Base-by-base conservation (phyloP, 2,113 vertebrate species). In the Tragulus kanchil region DNA sequence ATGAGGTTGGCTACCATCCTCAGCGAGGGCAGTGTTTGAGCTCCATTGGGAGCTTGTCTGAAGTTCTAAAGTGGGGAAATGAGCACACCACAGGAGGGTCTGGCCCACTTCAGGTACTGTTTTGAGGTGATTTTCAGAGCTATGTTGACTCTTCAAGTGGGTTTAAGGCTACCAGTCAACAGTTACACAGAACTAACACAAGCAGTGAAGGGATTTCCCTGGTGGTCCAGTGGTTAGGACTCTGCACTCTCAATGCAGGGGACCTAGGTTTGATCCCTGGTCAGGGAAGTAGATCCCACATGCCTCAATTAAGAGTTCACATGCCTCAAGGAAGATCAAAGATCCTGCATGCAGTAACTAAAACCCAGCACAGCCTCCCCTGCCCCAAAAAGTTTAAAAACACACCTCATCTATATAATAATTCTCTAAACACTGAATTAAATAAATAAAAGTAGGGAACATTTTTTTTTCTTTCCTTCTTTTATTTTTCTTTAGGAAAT, bases 1-100 rank as follows among this genome's bases (percentile, higher is more conserved):
- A 16, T 0, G 21, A 48, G n/a, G 6, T 1, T 2, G 21, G 26
- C 19, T 5, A 2, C 42, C 31, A 7, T 17, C 8, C 8, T 10
- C 77, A 11, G 58, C n/a, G 8, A 19, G 69, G 58, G 8, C 10
- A n/a, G 5, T 1, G 0, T 36, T 28, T 13, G 9, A 23, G 36
- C 36, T 12, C 54, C 17, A 1, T 13, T 10, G 31, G 10, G 31
- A 78, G 78, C 25, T 93, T 7, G 6, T n/a, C 77, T 45, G 48
- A 42, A 50, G 26, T 31, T 31, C 19, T 36, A 2, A 36, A 69
- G 48, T 64, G 17, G 8, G n/a, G 28, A 26, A 54, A 56, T 36
- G 16, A 56, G 21, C 45, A 54, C 3, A 52, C 31, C 25, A 23
- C 5, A 31, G 81, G n/a, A 31, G 9, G 15, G 73, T 31, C 5